These are phyloP conservation scores for Crambe crambe DNA, from an alignment of 37 sponge, comb jelly and placozoan genomes.

Conservation along the genomic window DNA sequence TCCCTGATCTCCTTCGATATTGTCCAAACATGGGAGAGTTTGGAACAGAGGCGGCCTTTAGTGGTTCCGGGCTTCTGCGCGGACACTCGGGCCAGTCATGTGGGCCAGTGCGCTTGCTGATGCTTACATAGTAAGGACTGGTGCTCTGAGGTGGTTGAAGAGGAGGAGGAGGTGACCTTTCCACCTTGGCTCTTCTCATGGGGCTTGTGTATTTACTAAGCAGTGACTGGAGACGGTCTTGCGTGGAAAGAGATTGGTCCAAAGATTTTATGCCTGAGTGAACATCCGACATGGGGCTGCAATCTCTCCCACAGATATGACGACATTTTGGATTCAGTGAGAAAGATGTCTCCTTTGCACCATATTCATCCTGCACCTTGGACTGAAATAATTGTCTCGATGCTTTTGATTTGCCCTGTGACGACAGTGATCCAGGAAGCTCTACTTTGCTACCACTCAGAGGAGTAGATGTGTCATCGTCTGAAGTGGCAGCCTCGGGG, in stretches of 20 bases:
- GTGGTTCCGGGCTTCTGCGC: constrained; percentile 11
- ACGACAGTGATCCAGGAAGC: not conserved
- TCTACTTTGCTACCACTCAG: not conserved
- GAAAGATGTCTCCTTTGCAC: too few relatives aligned
- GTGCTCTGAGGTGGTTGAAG: not conserved
- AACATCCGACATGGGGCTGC: not conserved
- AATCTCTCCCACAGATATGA: too few relatives aligned
- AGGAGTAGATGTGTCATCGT: not conserved
- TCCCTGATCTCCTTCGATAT: not conserved
- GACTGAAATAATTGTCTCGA: not conserved
- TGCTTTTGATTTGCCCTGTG: not conserved
- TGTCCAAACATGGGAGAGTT: not conserved
- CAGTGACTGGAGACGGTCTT: constrained; percentile 22
- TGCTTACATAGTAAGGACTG: not conserved
- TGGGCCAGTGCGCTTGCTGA: constrained; percentile 33
- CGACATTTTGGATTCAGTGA: too few relatives aligned
- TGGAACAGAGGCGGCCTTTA: constrained; percentile 16
- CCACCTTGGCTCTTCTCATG: not conserved
- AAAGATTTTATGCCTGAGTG: not conserved
- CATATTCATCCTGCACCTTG: not conserved
- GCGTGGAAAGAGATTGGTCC: not conserved
- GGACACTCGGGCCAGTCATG: constrained; percentile 63
- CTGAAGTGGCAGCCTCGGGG: not conserved
- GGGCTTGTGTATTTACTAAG: constrained; percentile 5
- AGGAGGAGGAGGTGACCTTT: not conserved